Base-by-base conservation (phyloP, 2,797 vertebrate genomes). In the Gadopsis bispinosus region DNA sequence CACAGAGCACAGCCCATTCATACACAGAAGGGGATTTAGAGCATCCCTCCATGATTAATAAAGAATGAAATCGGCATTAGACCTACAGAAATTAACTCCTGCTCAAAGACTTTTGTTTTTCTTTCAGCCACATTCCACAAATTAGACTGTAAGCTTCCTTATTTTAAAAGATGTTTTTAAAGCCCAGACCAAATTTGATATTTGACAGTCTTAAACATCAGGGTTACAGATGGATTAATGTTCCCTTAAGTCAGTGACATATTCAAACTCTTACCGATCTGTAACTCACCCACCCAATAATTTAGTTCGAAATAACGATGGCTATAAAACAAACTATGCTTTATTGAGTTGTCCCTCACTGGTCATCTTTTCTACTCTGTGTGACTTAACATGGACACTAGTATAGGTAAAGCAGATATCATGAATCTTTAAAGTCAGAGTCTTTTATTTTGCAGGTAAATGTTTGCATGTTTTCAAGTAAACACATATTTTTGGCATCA, bases 41-140 rank as follows among this genome's bases (percentile, higher is more conserved):
- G 85, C 78, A 63, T 81, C 80, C 73, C 76, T 79, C 73, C 89
- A 90, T 92, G 89, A 94, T 94, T 91, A 95, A 95, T 93, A 95
- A 91, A 91, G 78, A 90, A 92, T 84, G 87, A 91, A 89, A 87
- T 17, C 78, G 87, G 92, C 88, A 89, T 95, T 84, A 91, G 86
- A 91, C 87, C 86, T 68, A 58, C 64, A 80, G 82, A 83, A 86
- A 89, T 92, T 77, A 91, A 90, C 79, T 84, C 70, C 70, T 73
- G 45, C 82, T 84, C 69, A 62, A 77, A 83, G 62, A 81, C 56
- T 64, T 72, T 69, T 31, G 17, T 54, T 69, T 75, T 69, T n/a
- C 69, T 61, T 45, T 79, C 33, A 39, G 19, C 33, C 80, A 50
- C 75, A 26, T 26, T 75, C 51, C 54, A 47, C 63, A 77, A 67